A percentile compares a stretch with the other conserved stretches of the same genome.
phyloP scores from a whole-genome alignment of 2,888 invertebrate species.

The Drosophila koepferae region DNA sequence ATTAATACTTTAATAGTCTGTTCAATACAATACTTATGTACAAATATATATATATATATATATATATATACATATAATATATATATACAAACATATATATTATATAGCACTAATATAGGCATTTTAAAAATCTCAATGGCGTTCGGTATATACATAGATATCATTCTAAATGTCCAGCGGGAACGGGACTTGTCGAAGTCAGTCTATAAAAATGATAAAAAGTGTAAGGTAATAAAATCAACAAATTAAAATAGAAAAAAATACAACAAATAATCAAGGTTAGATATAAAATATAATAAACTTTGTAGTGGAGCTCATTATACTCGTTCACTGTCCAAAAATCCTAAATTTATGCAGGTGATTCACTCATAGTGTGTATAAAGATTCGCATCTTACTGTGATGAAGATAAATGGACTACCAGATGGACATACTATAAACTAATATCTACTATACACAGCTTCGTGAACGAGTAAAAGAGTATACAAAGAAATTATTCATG shows the following conservation, averaged over 20 bases:
- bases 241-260: slow-evolving; percentile 33
- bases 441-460: neutral
- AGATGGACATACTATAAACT: neutral
- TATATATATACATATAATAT: slow-evolving; percentile 27
- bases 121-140: slow-evolving; percentile 57
- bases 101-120: slow-evolving; percentile 11
- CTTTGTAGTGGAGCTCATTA: neutral
- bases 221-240: slow-evolving; percentile 39
- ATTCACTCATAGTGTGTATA: neutral
- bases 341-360: too few species aligned
- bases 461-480: slow-evolving; percentile 11
- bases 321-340: neutral
- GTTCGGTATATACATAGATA: slow-evolving; percentile 18
- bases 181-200: slow-evolving; percentile 83
- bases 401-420: neutral
- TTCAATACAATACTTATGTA: slow-evolving; percentile 44
- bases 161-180: slow-evolving; percentile 81
- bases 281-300: slow-evolving; percentile 3
- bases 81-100: slow-evolving; percentile 14
- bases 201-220: slow-evolving; percentile 76
- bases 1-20: slow-evolving; percentile 65
- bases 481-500: slow-evolving; percentile 37
- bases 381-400: neutral
- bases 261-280: slow-evolving; percentile 16
- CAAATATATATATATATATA: slow-evolving; percentile 15